Percentiles rank a stretch among this genome's conserved stretches.
Conservation (phyloP, 2,113 vertebrate genomes). For the Suricata suricatta region DNA sequence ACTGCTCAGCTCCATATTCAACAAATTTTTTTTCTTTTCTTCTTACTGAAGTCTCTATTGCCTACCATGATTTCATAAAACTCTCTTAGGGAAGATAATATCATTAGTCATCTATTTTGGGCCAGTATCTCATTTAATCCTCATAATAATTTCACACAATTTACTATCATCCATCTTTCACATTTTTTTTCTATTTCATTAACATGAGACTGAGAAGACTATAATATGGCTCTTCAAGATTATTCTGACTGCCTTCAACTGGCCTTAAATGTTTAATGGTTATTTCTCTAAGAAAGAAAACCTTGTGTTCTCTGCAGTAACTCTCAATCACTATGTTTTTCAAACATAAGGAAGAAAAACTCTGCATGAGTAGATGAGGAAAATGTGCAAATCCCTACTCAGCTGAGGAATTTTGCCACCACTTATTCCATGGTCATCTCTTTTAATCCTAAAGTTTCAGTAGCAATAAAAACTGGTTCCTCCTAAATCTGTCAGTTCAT, state of each 20-base stretch:
- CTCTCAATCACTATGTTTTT: neutral
- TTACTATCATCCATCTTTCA: neutral
- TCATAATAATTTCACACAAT: neutral
- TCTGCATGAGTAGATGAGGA: neutral
- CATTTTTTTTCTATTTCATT: neutral
- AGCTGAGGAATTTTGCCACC: neutral
- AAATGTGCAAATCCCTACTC: neutral
- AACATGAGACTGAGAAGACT: neutral
- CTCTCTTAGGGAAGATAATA: neutral
- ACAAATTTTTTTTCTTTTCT: neutral
- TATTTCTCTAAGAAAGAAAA: neutral
- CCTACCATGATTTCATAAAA: neutral
- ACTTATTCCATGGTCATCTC: neutral
- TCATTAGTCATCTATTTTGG: constrained; percentile 1
- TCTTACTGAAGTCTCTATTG: neutral
- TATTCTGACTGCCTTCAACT: neutral
- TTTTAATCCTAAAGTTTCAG: neutral
- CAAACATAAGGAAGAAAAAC: neutral
- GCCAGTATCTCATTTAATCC: neutral
- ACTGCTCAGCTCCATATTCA: neutral
- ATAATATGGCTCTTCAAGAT: neutral
- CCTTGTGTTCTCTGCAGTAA: neutral
- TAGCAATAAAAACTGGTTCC: neutral
- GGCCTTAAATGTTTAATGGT: neutral
- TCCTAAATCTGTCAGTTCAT: neutral